These are phyloP conservation scores for Tetanocera ferruginea DNA, from an alignment of 2,888 invertebrate genomes.

Conservation along the genomic window DNA sequence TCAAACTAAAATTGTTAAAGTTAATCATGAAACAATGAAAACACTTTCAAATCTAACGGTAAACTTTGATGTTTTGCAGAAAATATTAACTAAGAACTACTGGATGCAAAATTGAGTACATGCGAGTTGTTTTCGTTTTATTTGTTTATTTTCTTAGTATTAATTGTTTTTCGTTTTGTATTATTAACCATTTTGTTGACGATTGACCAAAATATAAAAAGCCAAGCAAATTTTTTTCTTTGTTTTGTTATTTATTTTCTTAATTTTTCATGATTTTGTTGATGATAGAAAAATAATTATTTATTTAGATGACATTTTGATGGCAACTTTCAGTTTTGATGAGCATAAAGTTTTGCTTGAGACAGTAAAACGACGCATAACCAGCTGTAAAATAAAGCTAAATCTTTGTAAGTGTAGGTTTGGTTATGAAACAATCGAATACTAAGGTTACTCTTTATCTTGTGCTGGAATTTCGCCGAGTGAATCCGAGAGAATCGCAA, in stretches of 20 bases:
- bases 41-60: no score
- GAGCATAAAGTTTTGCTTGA: neutral
- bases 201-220: no score
- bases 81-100: no score
- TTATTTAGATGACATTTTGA: no score
- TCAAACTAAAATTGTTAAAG: no score
- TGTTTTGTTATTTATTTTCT: neutral
- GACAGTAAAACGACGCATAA: neutral
- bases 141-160: no score
- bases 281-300: neutral
- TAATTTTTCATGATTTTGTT: neutral
- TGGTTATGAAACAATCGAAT: conserved; percentile 32
- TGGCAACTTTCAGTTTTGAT: neutral
- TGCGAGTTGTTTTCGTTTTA: no score
- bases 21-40: no score
- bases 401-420: conserved; percentile 24
- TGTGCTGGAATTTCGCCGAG: conserved; percentile 33
- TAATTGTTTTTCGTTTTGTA: neutral
- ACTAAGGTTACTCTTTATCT: conserved; percentile 36
- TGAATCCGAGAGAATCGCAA: no score
- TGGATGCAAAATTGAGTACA: no score
- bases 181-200: no score
- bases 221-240: neutral
- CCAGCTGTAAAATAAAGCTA: neutral
- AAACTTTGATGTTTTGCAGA: no score